Base-by-base conservation (phyloP, 2,888 invertebrate species). In the Elgonia sp. region DNA sequence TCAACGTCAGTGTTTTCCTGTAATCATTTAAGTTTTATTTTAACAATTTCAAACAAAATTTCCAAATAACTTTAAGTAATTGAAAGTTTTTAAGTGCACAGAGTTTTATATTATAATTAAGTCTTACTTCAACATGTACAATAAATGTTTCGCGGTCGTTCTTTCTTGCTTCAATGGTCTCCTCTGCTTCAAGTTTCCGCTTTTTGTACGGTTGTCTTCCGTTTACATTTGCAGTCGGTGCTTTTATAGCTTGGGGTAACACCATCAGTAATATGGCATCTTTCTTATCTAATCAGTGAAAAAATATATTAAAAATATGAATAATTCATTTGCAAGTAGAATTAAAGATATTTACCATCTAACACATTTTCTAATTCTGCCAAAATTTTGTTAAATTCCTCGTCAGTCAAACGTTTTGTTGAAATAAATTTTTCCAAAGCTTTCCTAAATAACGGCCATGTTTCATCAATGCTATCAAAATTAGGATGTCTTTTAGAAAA, bases 111-210 rank as follows among this genome's bases (percentile, higher is more conserved):
- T 55, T 18, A 18, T 18, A 55, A 55, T 55, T 55, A 46, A 46
- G 46, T 46, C 46, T 16, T 46, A 46, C 46, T 46, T 46, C 16
- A 46, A 16, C 10, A 55, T 80, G 80, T 16, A 80, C 42, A n/a
- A 60, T 80, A 7, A 80, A 60, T 14, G 57, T 69, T 69, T 80
- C 80, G 20, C 21, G 69, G 5, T 69, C 79, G 40, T 62, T 69
- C 20, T 18, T 81, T 37, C n/a, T 62, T 2, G 12, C 46, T 81
- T 46, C 20, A 53, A 8, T 70, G 18, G 62, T 18, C 29, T 81
- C 29, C 7, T 81, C 18, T 4, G 70, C 16, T 29, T 18, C 46
- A 7, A 70, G 6, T 37, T 81, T 81, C 42, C 46, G 29, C 29
- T 29, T 29, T 29, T 46, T 46, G 16, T 46, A 46, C 46, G 46